Percentiles rank a stretch among this genome's conserved stretches.
These are phyloP conservation scores for Pinctada fucata DNA, from an alignment of 2,888 invertebrate species.

Conservation along the genomic window DNA sequence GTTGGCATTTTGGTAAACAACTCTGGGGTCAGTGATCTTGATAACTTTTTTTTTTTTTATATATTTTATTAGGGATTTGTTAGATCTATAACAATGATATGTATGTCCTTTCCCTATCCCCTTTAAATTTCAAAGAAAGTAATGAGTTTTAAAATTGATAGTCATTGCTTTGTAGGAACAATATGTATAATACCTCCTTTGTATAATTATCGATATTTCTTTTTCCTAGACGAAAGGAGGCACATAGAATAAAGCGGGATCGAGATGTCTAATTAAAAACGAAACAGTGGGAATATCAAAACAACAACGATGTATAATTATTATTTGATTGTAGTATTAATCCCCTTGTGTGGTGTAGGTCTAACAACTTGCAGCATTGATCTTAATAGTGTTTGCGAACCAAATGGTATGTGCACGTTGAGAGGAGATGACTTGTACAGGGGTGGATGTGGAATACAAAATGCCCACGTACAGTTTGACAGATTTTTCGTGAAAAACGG, in stretches of 20 bases:
- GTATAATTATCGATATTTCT: neutral
- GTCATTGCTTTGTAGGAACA: too few relatives aligned
- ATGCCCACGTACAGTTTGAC: neutral
- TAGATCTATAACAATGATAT: neutral
- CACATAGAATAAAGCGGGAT: neutral
- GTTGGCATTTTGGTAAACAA: neutral
- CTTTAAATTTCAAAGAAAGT: neutral
- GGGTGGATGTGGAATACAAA: neutral
- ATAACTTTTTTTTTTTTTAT: neutral
- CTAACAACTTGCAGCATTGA: conserved; percentile 2
- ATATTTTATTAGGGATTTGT: neutral
- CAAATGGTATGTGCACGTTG: neutral
- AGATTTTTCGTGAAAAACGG: neutral
- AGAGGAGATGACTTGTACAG: neutral
- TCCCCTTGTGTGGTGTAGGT: neutral
- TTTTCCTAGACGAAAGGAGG: neutral
- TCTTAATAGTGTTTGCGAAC: neutral
- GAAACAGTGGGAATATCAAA: neutral
- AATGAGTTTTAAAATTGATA: neutral
- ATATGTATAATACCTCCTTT: neutral
- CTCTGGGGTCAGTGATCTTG: neutral
- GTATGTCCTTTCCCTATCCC: neutral
- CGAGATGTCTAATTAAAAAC: neutral
- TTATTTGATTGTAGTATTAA: neutral
- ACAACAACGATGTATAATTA: neutral